Evolutionary conservation across 1,140 invertebrate genomes (phyloP), one percentile per base, ranked within the genome.

Genomic region (Battus philenor): DNA sequence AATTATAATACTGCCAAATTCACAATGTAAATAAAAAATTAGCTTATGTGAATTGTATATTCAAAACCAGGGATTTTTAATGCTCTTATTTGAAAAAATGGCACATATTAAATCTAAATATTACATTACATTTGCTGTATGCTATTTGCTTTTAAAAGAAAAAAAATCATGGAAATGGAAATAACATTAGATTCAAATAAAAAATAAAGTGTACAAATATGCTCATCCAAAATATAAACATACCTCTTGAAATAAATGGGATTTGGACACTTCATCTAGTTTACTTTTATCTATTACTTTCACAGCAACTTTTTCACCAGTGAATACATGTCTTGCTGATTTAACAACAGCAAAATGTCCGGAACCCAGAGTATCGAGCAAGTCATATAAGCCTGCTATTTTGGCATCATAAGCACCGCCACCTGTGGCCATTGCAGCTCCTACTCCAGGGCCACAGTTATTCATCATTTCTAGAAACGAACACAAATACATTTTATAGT

Each of bases 301-400:
- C 24, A 95, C 94, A 33, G 93, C 94, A 34, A 99, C 98, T 87
- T 98, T 97, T 88, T 98, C 97, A n/a, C 97, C 97, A 26, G 98
- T 99, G 83, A 99, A 99, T 27, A 99, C 98, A 90, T 99, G 98
- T 53, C 95, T 89, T 5, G 98, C 98, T 50, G 98, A 87, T 89
- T 99, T 99, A 11, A 99, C 98, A 33, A 99, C 97, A 45, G 98
- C 98, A 90, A 99, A 99, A 88, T 99, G 97, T 30, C 97, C 98
- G 47, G 93, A 91, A 6, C 95, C 96, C 8, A 98, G 87, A 0
- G 97, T 99, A 77, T 98, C 94, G 78, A 98, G 95, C 64, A 99
- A 88, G 86, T 99, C 97, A 79, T 99, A 99, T 20, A 98, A 89
- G 31, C 97, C 97, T 64, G 97, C 97, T 71, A 99, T 98, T 89